Evolutionary conservation across 2,888 invertebrate species (phyloP).

Genomic region (Machimus atricapillus): DNA sequence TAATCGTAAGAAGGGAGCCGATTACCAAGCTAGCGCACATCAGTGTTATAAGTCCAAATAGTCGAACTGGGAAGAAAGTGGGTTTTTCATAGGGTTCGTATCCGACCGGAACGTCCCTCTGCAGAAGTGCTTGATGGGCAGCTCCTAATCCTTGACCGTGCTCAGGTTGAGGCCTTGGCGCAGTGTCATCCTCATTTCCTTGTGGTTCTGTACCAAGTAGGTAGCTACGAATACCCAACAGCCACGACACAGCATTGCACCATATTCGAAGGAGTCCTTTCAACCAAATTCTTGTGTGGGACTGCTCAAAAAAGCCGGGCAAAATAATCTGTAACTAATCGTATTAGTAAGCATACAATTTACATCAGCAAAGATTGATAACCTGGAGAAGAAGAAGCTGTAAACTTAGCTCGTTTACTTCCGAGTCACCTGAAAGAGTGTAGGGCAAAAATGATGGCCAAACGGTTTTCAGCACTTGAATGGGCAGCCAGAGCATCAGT

Average conservation of each 20-base stretch:
- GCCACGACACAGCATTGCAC: constrained; percentile 85
- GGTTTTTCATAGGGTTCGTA: constrained; percentile 92
- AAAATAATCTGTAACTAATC: constrained; percentile 75
- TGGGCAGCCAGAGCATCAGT: constrained; percentile 95
- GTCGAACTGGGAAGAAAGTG: constrained; percentile 77
- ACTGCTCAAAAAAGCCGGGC: constrained; percentile 95
- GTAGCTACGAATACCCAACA: constrained; percentile 88
- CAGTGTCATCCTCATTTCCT: constrained; percentile 52
- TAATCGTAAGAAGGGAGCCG: constrained; percentile 80
- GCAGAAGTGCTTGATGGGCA: constrained; percentile 86
- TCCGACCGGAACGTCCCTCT: constrained; percentile 83
- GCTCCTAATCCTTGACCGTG: constrained; percentile 70
- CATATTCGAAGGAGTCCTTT: constrained; percentile 87
- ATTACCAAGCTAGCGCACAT: constrained; percentile 86
- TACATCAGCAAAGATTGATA: background rate
- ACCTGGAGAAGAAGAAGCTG: constrained; percentile 89
- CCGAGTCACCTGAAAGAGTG: constrained; percentile 85
- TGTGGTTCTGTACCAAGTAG: constrained; percentile 76
- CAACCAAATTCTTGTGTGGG: constrained; percentile 93
- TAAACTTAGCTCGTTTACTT: constrained; percentile 92
- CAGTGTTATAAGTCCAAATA: constrained; percentile 72
- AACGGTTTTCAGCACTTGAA: constrained; percentile 79
- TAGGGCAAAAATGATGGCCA: constrained; percentile 94
- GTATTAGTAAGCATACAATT: background rate
- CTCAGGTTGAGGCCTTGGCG: constrained; percentile 58